Base-by-base conservation (phyloP, 2,888 invertebrate species). In the Esperia sulphurella region DNA sequence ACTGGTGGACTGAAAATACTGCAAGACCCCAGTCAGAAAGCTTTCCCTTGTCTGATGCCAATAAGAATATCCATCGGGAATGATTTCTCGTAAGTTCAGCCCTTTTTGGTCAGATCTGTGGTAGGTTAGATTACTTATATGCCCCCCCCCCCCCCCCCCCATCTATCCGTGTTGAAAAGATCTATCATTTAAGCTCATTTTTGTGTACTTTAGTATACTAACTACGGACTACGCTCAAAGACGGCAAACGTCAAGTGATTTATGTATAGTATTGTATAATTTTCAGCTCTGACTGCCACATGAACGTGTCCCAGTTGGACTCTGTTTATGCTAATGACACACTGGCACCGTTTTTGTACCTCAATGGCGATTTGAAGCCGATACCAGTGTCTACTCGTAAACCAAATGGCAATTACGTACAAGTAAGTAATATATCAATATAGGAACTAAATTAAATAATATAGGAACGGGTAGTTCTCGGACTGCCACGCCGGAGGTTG, bases 51-150 rank as follows among this genome's bases (percentile, higher is more conserved):
- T 48, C 61, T 64, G 14, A 57, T 80, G 1, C 81, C 85, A 0
- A 29, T 77, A 0, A 46, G 59, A 38, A 66, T 84, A 47, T 70
- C 42, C 50, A 70, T 87, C 14, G 84, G 83, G 1, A 58, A 57
- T n/a, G 71, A 82, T 54, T 54, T 65, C 14, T 52, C 57, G 86
- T 86, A 65, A 79, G 84, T 21, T n/a, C n/a, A n/a, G n/a, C n/a
- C n/a, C n/a, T n/a, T n/a, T n/a, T n/a, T n/a, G n/a, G n/a, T n/a
- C n/a, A n/a, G n/a, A n/a, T n/a, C n/a, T n/a, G n/a, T n/a, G n/a
- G n/a, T n/a, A n/a, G n/a, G n/a, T n/a, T n/a, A n/a, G n/a, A n/a
- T n/a, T n/a, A n/a, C n/a, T n/a, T n/a, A n/a, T n/a, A n/a, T n/a
- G n/a, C n/a, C n/a, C n/a, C n/a, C n/a, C n/a, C n/a, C n/a, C n/a